Conservation (phyloP, 2,888 invertebrate species). For the Folsomia candida region DNA sequence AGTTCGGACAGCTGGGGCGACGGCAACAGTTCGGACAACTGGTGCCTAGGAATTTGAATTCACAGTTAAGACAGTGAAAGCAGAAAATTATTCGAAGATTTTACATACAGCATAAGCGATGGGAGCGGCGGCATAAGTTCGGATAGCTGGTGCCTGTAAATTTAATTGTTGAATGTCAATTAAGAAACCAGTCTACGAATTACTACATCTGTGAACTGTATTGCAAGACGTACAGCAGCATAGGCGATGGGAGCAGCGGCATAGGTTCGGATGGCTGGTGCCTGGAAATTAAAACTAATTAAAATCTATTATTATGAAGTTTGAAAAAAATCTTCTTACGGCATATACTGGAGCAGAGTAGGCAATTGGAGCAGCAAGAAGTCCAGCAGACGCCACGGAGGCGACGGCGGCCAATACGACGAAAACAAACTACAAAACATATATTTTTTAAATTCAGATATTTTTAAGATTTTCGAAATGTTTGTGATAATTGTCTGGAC, state of each 20-base stretch:
- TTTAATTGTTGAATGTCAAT: neutral
- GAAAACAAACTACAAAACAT: constrained; percentile 14
- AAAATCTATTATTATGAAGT: too few species aligned
- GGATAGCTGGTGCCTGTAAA: neutral
- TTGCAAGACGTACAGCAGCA: constrained; percentile 6
- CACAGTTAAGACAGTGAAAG: too few species aligned
- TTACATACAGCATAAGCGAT: constrained; percentile 16
- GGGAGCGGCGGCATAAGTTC: constrained; percentile 5
- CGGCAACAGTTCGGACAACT: constrained; percentile 15
- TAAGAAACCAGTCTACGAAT: neutral
- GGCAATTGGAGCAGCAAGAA: constrained; percentile 11
- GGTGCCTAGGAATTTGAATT: neutral
- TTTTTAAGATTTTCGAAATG: neutral
- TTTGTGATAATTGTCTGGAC: neutral
- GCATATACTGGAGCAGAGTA: too few species aligned
- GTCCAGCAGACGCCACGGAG: constrained; percentile 15
- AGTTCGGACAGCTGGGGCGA: constrained; percentile 6
- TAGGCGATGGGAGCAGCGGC: constrained; percentile 15
- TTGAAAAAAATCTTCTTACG: too few species aligned
- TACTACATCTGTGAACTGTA: neutral
- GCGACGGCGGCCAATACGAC: constrained; percentile 16
- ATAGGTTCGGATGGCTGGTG: neutral
- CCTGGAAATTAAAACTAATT: neutral
- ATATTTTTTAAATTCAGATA: neutral
- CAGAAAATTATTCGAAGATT: neutral